Evolutionary conservation across 2,113 vertebrate species (phyloP).

Genomic region (Cheilinus undulatus): DNA sequence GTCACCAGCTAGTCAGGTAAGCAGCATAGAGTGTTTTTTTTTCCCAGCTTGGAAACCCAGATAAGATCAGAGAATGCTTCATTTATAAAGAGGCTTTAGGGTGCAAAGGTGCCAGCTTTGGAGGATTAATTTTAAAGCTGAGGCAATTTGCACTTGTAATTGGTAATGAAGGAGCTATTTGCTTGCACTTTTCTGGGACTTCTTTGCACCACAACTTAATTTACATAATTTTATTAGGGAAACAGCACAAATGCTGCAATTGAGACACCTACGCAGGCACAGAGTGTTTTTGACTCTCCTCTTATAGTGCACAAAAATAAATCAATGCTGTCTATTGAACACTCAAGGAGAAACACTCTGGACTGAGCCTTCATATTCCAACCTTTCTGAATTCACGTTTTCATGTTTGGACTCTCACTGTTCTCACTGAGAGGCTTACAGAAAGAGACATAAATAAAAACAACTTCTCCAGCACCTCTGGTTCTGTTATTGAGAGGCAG

Average conservation of each 20-base stretch:
- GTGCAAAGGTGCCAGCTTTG: conserved; percentile 70
- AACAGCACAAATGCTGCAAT: conserved; percentile 40
- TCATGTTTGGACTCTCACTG: conserved; percentile 39
- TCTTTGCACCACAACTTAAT: conserved; percentile 64
- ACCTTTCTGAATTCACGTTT: conserved; percentile 10
- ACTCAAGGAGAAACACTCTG: conserved; percentile 3
- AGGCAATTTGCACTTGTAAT: conserved; percentile 76
- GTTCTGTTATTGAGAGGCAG: conserved; percentile 57
- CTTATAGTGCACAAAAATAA: conserved; percentile 9
- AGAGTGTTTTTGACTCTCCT: conserved; percentile 26
- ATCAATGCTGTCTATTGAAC: not conserved
- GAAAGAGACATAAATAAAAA: conserved; percentile 42
- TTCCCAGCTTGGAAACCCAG: conserved; percentile 24
- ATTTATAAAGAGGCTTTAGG: conserved; percentile 67
- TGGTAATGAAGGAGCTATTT: conserved; percentile 71
- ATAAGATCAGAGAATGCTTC: conserved; percentile 67
- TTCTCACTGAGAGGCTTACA: conserved; percentile 34
- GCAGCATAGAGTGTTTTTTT: conserved; percentile 20
- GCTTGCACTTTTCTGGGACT: conserved; percentile 61
- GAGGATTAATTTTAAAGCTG: conserved; percentile 75
- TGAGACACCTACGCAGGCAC: conserved; percentile 17
- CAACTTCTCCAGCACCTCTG: conserved; percentile 25
- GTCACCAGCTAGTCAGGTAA: conserved; percentile 63
- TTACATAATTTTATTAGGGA: conserved; percentile 64
- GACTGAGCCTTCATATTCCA: not conserved